Base-by-base conservation (phyloP, 2,113 vertebrate species). In the Hypanus sabinus region DNA sequence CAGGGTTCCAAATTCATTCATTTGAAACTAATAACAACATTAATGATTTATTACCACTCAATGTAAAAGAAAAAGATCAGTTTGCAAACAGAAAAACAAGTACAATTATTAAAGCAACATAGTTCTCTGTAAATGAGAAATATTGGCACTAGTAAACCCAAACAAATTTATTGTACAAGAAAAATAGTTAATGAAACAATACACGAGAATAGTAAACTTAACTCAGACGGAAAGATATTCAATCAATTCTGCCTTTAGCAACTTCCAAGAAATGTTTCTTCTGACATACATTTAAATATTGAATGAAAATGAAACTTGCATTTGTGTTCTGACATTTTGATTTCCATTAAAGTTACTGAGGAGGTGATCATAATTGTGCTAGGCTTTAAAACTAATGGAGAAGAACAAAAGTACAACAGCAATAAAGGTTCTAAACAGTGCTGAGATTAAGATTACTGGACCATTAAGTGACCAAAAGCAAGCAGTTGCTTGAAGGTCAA, bases 1-100 rank as follows among this genome's bases (percentile, higher is more conserved):
- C 33, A 93, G 91, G 70, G 91, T 24, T 12, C 91, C 91, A 93
- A 93, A 93, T 12, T 93, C 91, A 93, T 93, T 93, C 91, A 93
- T 93, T 71, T 30, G 91, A 55, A 93, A 93, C 91, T 93, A 55
- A 71, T 75, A 75, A 93, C 68, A 75, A 73, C 46, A 75, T 93
- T 73, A 73, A 73, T 55, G 68, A 75, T 93, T 71, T 93, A 73
- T 24, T 73, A 27, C 18, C 38, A 70, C 0, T 38, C 36, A 55
- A 55, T 71, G 38, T 93, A 46, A 30, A 65, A 75, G 46, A 73
- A 73, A 75, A 73, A 73, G 12, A 93, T 92, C 65, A 55, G 10
- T 30, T 75, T 36, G 38, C 22, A 93, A 27, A 8, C 22, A 36
- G 27, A 55, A 33, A 92, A 93, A 75, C 33, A 73, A 73, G 36